Conservation (phyloP, 2,888 invertebrate species). For the Camponotus fellah region DNA sequence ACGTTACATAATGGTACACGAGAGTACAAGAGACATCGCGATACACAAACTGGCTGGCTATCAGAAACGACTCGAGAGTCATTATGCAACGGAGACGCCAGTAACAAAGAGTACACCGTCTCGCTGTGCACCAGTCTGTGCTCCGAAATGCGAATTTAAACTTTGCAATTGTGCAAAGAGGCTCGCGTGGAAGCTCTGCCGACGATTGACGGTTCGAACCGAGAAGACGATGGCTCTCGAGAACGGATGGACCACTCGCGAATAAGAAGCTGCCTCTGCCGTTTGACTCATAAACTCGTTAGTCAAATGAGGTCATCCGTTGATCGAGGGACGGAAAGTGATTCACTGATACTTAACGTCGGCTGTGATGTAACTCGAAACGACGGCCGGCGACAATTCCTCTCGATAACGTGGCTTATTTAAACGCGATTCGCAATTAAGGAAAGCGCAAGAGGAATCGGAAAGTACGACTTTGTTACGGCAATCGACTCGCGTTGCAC, state of each 20-base stretch:
- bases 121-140: constrained; percentile 45
- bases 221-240: not conserved
- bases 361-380: constrained; percentile 68
- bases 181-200: not conserved
- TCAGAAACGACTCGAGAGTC: constrained; percentile 70
- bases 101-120: constrained; percentile 71
- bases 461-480: constrained; percentile 30
- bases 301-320: constrained; percentile 74
- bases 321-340: constrained; percentile 73
- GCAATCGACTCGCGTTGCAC: not conserved
- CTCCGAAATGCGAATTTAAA: constrained; percentile 48
- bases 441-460: constrained; percentile 24
- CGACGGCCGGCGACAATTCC: constrained; percentile 48
- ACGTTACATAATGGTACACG: constrained; percentile 71
- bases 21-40: constrained; percentile 72
- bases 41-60: constrained; percentile 73
- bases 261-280: constrained; percentile 59
- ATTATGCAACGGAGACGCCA: constrained; percentile 74
- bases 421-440: not conserved
- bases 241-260: not conserved
- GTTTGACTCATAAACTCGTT: constrained; percentile 74
- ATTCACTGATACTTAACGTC: constrained; percentile 73
- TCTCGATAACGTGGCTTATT: constrained; percentile 41
- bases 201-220: constrained; percentile 7
- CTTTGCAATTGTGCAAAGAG: constrained; percentile 17